Percentiles rank a stretch among this genome's conserved stretches.
Evolutionary conservation across 2,888 invertebrate species (phyloP).

Genomic region (Ichneumoninae sp.): DNA sequence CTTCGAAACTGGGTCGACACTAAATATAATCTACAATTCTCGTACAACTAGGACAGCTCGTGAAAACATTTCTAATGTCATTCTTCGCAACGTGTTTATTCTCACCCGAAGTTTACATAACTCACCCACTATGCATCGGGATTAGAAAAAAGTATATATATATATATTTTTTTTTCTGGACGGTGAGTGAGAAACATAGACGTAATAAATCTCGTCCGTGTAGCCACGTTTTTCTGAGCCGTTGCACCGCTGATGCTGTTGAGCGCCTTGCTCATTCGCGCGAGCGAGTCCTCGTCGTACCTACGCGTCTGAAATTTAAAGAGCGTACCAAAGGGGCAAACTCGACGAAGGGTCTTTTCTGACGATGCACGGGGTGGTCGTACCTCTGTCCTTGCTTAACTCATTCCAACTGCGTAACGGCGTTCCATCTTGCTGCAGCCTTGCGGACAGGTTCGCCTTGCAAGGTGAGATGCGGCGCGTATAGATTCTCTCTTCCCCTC

Average conservation of each 20-base stretch:
- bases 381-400: slow-evolving; percentile 4
- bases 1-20: slow-evolving; percentile 33
- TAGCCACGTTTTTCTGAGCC: slow-evolving; percentile 24
- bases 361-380: slow-evolving; percentile 30
- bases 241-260: slow-evolving; percentile 24
- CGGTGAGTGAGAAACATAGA: slow-evolving; percentile 24
- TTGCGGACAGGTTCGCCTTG: slow-evolving; percentile 80
- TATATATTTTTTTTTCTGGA: neutral
- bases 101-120: slow-evolving; percentile 22
- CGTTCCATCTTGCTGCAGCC: slow-evolving; percentile 71
- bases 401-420: slow-evolving; percentile 63
- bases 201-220: slow-evolving; percentile 58
- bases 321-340: slow-evolving; percentile 44
- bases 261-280: slow-evolving; percentile 51
- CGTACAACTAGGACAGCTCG: slow-evolving; percentile 11
- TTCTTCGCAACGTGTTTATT: slow-evolving; percentile 24
- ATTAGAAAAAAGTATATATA: slow-evolving; percentile 12
- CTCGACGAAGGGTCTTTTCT: slow-evolving; percentile 65
- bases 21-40: slow-evolving; percentile 37
- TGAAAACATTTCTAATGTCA: slow-evolving; percentile 39
- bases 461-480: slow-evolving; percentile 80
- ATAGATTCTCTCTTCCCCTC: slow-evolving; percentile 46
- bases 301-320: slow-evolving; percentile 72
- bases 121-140: neutral
- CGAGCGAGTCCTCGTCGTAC: slow-evolving; percentile 40